Evolutionary conservation across 1,140 invertebrate species (phyloP).

Genomic region (Sarcophaga peregrina): DNA sequence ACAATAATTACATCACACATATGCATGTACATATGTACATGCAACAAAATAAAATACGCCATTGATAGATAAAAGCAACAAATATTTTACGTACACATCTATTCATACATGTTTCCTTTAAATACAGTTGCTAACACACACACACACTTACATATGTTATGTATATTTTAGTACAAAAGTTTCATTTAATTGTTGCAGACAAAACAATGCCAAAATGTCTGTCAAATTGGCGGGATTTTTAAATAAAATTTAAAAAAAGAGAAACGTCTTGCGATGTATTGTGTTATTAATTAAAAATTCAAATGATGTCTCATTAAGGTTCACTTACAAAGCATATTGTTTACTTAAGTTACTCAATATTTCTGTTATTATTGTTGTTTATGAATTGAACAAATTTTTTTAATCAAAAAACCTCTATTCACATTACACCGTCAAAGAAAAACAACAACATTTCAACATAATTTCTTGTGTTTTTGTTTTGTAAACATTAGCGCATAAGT

Average conservation of each 20-base stretch:
- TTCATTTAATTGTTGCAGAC: conserved; percentile 13
- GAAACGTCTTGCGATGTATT: no score
- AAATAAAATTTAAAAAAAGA: no score
- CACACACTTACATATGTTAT: neutral
- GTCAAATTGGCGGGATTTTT: conserved; percentile 21
- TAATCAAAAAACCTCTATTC: no score
- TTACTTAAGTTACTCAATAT: no score
- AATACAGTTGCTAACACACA: neutral
- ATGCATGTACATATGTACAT: neutral
- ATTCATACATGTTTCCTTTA: no score
- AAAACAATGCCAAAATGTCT: conserved; percentile 37
- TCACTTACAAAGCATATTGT: no score
- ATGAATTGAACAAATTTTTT: no score
- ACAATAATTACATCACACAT: neutral
- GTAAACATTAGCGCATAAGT: neutral
- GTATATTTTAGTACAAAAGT: neutral
- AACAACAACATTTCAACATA: neutral
- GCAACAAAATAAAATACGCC: neutral
- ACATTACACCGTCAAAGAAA: no score
- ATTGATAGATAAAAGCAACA: neutral
- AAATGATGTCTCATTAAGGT: no score
- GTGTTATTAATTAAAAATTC: no score
- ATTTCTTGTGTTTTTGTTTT: neutral
- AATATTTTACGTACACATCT: neutral
- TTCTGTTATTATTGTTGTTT: no score